These are phyloP conservation scores for Monopis laevigella DNA, from an alignment of 2,888 invertebrate genomes.

Conservation along the genomic window DNA sequence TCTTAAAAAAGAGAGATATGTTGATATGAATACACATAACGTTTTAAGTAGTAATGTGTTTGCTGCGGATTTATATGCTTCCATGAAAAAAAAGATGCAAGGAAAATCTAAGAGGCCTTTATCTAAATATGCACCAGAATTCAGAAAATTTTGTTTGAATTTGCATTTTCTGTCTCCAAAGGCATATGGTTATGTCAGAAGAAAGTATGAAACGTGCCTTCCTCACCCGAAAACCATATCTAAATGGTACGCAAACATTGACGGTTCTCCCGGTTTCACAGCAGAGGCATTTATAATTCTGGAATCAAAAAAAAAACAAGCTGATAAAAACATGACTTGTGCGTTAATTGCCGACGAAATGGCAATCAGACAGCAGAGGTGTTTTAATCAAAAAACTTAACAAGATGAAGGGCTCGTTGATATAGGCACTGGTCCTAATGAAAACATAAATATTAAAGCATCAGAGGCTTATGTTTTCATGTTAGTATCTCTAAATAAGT, in stretches of 20 bases:
- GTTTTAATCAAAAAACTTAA: not conserved
- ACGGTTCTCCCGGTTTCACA: slow-evolving; percentile 29
- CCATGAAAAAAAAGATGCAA: slow-evolving; percentile 12
- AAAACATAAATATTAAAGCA: not conserved
- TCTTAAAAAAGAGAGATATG: slow-evolving; percentile 14
- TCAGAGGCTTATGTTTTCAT: slow-evolving; percentile 25
- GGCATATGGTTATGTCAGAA: slow-evolving; percentile 29
- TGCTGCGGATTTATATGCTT: slow-evolving; percentile 15
- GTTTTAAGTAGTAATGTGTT: too few relatives aligned
- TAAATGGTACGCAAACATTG: slow-evolving; percentile 27
- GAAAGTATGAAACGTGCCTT: slow-evolving; percentile 25
- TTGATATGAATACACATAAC: too few relatives aligned
- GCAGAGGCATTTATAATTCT: slow-evolving; percentile 22
- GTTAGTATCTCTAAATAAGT: slow-evolving; percentile 21
- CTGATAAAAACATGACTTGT: slow-evolving; percentile 15
- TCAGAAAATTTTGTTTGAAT: slow-evolving; percentile 25
- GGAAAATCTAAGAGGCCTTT: slow-evolving; percentile 11
- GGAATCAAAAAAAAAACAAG: slow-evolving; percentile 17
- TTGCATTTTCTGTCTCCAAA: slow-evolving; percentile 29
- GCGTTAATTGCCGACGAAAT: slow-evolving; percentile 26
- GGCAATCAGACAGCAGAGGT: slow-evolving; percentile 16
- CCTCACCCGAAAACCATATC: slow-evolving; percentile 27
- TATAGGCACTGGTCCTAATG: slow-evolving; percentile 21
- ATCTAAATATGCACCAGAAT: slow-evolving; percentile 14
- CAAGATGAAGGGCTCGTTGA: slow-evolving; percentile 27